These are phyloP conservation scores for Dicerorhinus sumatrensis DNA, from an alignment of 2,113 vertebrate species.

Conservation along the genomic window DNA sequence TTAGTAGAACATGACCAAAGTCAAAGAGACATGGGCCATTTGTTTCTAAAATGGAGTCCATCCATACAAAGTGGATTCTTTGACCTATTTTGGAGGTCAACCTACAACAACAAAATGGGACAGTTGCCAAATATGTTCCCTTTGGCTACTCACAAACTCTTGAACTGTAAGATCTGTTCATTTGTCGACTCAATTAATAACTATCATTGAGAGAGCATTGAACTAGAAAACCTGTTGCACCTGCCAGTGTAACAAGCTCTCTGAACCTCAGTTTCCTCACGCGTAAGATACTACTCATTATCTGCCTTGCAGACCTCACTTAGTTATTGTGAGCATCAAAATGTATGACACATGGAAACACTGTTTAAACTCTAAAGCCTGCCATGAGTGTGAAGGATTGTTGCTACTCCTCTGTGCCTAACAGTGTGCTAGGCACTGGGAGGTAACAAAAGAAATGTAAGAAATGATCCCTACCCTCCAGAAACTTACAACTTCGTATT, in stretches of 20 bases:
- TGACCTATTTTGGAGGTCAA: neutral
- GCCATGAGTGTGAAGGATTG: neutral
- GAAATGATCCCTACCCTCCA: neutral
- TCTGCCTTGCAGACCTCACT: neutral
- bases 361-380: neutral
- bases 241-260: neutral
- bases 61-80: slow-evolving; percentile 4
- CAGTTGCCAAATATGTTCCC: neutral
- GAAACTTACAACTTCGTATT: slow-evolving; percentile 2
- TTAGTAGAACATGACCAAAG: neutral
- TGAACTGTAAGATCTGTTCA: neutral
- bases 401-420: neutral
- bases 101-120: neutral
- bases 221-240: neutral
- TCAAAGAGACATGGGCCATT: neutral
- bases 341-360: neutral
- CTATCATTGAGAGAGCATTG: neutral
- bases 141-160: slow-evolving; percentile 12
- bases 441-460: neutral
- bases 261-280: slow-evolving; percentile 2
- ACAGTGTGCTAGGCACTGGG: neutral
- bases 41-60: neutral
- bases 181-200: slow-evolving; percentile 48
- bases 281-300: neutral
- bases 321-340: neutral